These are phyloP conservation scores for Proteles cristata DNA, from an alignment of 2,113 vertebrate genomes.

Conservation along the genomic window DNA sequence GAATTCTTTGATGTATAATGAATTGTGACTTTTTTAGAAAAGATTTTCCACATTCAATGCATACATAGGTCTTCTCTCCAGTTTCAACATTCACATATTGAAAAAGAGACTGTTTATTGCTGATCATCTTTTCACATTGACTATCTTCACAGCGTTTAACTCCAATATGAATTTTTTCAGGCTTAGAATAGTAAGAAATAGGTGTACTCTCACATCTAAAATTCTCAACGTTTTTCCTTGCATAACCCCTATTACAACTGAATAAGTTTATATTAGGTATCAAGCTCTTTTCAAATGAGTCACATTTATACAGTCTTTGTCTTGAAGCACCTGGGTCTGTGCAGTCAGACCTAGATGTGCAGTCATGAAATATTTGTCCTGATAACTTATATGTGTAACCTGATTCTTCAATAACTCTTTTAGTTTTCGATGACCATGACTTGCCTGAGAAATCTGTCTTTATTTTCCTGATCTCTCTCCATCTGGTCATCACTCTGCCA, in stretches of 20 bases:
- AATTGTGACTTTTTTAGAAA: constrained; percentile 73
- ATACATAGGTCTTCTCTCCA: constrained; percentile 67
- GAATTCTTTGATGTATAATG: constrained; percentile 62
- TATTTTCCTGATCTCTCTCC: not conserved
- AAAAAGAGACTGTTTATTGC: constrained; percentile 60
- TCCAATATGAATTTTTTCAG: constrained; percentile 33
- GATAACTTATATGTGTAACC: not conserved
- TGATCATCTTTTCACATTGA: constrained; percentile 71
- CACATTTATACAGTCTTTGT: not conserved
- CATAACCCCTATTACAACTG: not conserved
- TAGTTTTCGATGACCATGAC: not conserved
- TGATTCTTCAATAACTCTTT: not conserved
- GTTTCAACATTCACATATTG: constrained; percentile 73
- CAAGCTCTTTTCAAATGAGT: not conserved
- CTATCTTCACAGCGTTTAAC: constrained; percentile 68
- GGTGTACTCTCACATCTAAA: not conserved
- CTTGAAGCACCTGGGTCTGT: not conserved
- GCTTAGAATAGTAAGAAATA: not conserved
- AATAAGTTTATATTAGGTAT: not conserved
- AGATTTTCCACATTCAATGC: constrained; percentile 56
- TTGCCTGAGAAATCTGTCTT: not conserved
- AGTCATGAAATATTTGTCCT: constrained; percentile 45
- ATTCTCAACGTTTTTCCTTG: not conserved
- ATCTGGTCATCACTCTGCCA: not conserved
- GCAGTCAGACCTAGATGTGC: not conserved